These are phyloP conservation scores for Gambelia wislizenii DNA, from an alignment of 2,797 vertebrate species.

Conservation along the genomic window DNA sequence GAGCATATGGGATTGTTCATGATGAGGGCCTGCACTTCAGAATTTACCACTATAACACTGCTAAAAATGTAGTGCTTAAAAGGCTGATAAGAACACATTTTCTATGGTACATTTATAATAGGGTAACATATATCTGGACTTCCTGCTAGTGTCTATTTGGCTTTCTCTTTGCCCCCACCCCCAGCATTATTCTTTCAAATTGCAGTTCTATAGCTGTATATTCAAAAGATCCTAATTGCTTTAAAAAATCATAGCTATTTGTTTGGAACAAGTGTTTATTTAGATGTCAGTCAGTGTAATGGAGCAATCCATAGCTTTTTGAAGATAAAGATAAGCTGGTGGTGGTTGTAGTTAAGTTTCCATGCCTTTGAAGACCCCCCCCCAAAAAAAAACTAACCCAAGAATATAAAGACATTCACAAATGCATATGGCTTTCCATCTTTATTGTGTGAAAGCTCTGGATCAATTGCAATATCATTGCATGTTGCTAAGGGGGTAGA, in stretches of 20 bases:
- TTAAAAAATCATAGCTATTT: constrained; percentile 35
- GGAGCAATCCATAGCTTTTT: constrained; percentile 18
- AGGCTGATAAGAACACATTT: not conserved
- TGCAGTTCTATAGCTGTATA: constrained; percentile 35
- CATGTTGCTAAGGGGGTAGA: not conserved
- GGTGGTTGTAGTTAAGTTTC: constrained; percentile 13
- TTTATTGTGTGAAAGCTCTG: not conserved
- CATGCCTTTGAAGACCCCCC: not conserved
- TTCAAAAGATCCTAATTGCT: constrained; percentile 34
- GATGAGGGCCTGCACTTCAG: no score
- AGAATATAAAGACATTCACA: not conserved
- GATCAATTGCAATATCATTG: not conserved
- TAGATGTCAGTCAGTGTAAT: not conserved
- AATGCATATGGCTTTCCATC: not conserved
- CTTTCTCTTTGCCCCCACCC: not conserved
- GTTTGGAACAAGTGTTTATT: constrained; percentile 26
- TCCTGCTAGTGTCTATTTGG: not conserved
- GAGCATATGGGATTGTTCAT: no score
- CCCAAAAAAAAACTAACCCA: not conserved
- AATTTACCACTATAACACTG: no score
- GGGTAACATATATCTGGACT: constrained; percentile 10
- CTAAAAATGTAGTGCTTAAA: no score
- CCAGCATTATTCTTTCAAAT: not conserved
- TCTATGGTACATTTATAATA: constrained; percentile 29
- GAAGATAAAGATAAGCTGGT: constrained; percentile 31